Conservation (phyloP, 2,888 invertebrate genomes). For the Philopedon plagiatum region DNA sequence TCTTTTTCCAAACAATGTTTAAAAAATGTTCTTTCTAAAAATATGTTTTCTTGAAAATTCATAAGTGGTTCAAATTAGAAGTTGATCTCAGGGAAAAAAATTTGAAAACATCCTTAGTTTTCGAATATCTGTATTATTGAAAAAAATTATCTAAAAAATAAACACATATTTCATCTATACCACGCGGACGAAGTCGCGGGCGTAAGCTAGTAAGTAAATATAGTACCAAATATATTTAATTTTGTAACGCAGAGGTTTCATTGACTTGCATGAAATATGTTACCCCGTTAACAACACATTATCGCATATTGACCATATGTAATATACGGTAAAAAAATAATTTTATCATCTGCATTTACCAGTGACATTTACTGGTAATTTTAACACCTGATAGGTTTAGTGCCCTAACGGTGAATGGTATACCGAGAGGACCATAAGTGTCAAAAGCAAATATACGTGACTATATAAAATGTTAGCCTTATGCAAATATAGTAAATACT, state of each 20-base stretch:
- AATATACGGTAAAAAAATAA: conserved; percentile 33
- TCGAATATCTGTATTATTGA: too few relatives aligned
- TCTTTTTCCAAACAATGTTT: too few relatives aligned
- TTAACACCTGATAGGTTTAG: conserved; percentile 33
- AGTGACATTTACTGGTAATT: conserved; percentile 34
- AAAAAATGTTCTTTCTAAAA: too few relatives aligned
- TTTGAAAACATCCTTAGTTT: too few relatives aligned
- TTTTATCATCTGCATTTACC: conserved; percentile 39
- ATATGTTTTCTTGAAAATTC: too few relatives aligned
- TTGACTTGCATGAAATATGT: background rate
- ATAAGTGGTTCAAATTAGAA: too few relatives aligned
- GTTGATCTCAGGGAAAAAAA: too few relatives aligned
- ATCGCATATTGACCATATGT: conserved; percentile 32
- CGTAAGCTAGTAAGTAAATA: background rate
- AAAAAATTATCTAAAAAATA: too few relatives aligned
- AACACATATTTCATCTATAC: too few relatives aligned
- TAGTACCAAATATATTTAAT: too few relatives aligned
- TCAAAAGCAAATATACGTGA: conserved; percentile 30
- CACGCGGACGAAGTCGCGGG: too few relatives aligned
- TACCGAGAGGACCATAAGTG: conserved; percentile 29
- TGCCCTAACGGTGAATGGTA: conserved; percentile 32
- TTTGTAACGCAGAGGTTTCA: too few relatives aligned
- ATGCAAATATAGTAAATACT: conserved; percentile 38
- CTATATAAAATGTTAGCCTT: conserved; percentile 25
- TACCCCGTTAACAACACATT: conserved; percentile 34